Percentiles rank a stretch among this genome's conserved stretches.
These are phyloP conservation scores for Erythrolamprus reginae DNA, from an alignment of 2,113 vertebrate genomes.

Conservation along the genomic window DNA sequence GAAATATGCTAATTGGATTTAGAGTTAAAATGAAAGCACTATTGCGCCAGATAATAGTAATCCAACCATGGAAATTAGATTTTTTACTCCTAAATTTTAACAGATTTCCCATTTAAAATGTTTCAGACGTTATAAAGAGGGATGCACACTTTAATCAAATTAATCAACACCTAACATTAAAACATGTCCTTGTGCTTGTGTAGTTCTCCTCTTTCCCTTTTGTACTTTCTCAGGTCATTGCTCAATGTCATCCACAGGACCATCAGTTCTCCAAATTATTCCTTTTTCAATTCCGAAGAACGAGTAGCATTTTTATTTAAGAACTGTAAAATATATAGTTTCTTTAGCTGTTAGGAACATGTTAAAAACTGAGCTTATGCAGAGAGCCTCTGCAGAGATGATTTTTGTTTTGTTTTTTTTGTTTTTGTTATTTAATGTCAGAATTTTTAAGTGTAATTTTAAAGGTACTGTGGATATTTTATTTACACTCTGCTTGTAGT, in stretches of 20 bases:
- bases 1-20: conserved; percentile 36
- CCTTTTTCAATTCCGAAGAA: not conserved
- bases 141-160: not conserved
- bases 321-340: not conserved
- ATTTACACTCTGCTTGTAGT: not conserved
- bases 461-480: not conserved
- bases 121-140: not conserved
- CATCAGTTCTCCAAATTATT: not conserved
- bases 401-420: not conserved
- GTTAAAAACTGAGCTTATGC: not conserved
- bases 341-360: not conserved
- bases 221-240: not conserved
- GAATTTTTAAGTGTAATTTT: not conserved
- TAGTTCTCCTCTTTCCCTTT: not conserved
- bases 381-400: not conserved
- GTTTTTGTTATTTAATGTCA: not conserved
- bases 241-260: not conserved
- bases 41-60: conserved; percentile 15
- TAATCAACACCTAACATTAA: not conserved
- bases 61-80: conserved; percentile 50
- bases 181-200: not conserved
- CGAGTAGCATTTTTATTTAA: not conserved
- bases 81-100: conserved; percentile 19
- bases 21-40: conserved; percentile 19
- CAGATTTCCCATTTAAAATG: not conserved